phyloP scores from a whole-genome alignment of 2,113 vertebrate species.

The Hemiprocne comata region DNA sequence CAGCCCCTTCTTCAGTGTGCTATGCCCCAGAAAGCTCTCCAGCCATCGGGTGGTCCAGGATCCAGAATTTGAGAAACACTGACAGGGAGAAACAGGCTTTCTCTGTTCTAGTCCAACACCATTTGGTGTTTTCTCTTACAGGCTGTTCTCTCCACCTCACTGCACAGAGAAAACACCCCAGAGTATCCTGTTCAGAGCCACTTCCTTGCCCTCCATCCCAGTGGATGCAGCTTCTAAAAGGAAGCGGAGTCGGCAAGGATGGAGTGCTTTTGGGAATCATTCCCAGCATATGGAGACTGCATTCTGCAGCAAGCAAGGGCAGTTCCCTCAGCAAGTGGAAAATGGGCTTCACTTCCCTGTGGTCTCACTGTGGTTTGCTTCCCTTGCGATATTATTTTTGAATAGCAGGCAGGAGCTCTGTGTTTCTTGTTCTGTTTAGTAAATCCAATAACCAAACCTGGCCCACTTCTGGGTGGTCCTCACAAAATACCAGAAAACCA shows the following conservation, averaged over 20 bases:
- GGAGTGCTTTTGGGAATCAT: conserved; percentile 58
- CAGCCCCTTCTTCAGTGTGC: neutral
- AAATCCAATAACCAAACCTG: conserved; percentile 66
- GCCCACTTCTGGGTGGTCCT: conserved; percentile 70
- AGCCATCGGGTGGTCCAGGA: neutral
- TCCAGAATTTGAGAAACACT: neutral
- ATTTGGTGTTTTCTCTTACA: conserved; percentile 60
- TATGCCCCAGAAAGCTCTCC: neutral
- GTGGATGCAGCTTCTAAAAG: conserved; percentile 54
- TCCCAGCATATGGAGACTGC: conserved; percentile 62
- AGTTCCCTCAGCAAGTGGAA: conserved; percentile 63
- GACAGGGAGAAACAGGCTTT: conserved; percentile 45
- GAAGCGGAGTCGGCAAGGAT: conserved; percentile 40
- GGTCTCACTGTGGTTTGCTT: conserved; percentile 73
- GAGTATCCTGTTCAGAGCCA: conserved; percentile 66
- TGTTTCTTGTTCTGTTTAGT: conserved; percentile 56
- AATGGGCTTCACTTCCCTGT: conserved; percentile 69
- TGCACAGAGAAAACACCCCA: conserved; percentile 70
- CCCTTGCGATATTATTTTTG: conserved; percentile 72
- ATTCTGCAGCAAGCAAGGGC: conserved; percentile 38
- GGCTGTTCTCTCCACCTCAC: conserved; percentile 59
- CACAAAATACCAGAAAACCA: neutral
- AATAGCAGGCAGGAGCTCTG: conserved; percentile 48
- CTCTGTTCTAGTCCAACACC: conserved; percentile 43
- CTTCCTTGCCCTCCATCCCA: conserved; percentile 39